Evolutionary conservation across 30 jellyfish, hydroid and myxozoan species (phyloP).

Genomic region (Phacellophora camtschatica): DNA sequence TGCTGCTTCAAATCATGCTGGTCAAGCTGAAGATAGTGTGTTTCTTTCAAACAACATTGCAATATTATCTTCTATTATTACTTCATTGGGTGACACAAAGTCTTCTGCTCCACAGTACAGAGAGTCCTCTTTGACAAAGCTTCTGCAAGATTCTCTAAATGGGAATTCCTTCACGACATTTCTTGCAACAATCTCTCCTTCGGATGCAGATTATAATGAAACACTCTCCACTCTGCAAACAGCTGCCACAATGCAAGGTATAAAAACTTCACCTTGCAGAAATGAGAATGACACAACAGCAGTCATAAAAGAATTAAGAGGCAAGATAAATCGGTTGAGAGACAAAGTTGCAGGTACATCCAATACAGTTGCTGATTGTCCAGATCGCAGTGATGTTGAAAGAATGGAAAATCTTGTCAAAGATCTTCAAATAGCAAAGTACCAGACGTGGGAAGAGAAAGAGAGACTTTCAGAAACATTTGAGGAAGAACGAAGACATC

Average conservation of each 20-base stretch:
- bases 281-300: slow-evolving; percentile 81
- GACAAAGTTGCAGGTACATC: slow-evolving; percentile 69
- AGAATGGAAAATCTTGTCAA: slow-evolving; percentile 86
- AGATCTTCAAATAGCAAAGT: slow-evolving; percentile 81
- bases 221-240: slow-evolving; percentile 70
- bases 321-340: slow-evolving; percentile 73
- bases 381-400: slow-evolving; percentile 74
- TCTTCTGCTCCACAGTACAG: slow-evolving; percentile 63
- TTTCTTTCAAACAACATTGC: slow-evolving; percentile 62
- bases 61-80: slow-evolving; percentile 34
- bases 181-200: slow-evolving; percentile 66
- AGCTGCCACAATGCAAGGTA: slow-evolving; percentile 43
- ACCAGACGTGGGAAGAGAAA: slow-evolving; percentile 96
- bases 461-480: slow-evolving; percentile 82
- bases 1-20: slow-evolving; percentile 75
- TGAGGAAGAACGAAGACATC: slow-evolving; percentile 90
- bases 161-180: slow-evolving; percentile 77
- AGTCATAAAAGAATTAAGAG: slow-evolving; percentile 73
- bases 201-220: slow-evolving; percentile 82
- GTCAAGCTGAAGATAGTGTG: slow-evolving; percentile 76
- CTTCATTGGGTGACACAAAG: slow-evolving; percentile 32
- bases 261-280: slow-evolving; percentile 60
- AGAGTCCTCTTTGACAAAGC: slow-evolving; percentile 70
- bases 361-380: slow-evolving; percentile 59
- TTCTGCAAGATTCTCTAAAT: slow-evolving; percentile 72